phyloP scores from a whole-genome alignment of 2,113 vertebrate species.

The Puntigrus tetrazona region DNA sequence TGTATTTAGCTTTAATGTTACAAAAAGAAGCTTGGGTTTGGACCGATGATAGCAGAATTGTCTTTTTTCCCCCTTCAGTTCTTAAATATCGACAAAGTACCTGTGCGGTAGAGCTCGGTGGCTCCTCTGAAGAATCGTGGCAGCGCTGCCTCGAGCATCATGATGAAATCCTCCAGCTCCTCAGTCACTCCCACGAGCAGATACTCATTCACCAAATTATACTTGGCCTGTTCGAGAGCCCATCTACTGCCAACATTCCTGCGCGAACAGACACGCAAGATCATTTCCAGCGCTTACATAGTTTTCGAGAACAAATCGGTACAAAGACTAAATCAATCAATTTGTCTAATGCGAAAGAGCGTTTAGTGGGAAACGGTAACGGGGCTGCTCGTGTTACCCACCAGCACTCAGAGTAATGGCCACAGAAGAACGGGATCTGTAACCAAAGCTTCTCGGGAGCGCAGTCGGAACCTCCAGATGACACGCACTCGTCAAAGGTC shows the following conservation, averaged over 20 bases:
- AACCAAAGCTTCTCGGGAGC: constrained; percentile 99
- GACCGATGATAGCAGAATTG: background rate
- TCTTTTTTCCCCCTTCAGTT: background rate
- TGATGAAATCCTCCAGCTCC: constrained; percentile 98
- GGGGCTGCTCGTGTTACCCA: constrained; percentile 64
- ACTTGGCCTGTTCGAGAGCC: constrained; percentile 99
- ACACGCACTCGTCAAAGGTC: constrained; percentile 98
- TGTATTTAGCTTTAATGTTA: background rate
- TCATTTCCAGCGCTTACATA: constrained; percentile 3
- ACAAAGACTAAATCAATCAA: background rate
- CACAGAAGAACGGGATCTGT: constrained; percentile 98
- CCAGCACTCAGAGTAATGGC: constrained; percentile 99
- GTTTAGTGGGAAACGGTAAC: constrained; percentile 58
- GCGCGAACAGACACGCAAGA: constrained; percentile 42
- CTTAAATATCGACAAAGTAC: constrained; percentile 77
- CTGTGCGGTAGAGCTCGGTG: constrained; percentile 95
- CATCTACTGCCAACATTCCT: constrained; percentile 99
- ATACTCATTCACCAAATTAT: constrained; percentile 98
- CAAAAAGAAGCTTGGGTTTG: background rate
- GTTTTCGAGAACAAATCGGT: background rate
- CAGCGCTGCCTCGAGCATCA: constrained; percentile 95
- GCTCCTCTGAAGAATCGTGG: constrained; percentile 97
- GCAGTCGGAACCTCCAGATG: constrained; percentile 94
- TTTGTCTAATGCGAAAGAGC: constrained; percentile 60
- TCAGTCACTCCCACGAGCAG: constrained; percentile 97